A percentile compares a stretch with the other conserved stretches of the same genome.
These are phyloP conservation scores for Drosophila acutilabella DNA, from an alignment of 2,888 invertebrate genomes.

Conservation along the genomic window DNA sequence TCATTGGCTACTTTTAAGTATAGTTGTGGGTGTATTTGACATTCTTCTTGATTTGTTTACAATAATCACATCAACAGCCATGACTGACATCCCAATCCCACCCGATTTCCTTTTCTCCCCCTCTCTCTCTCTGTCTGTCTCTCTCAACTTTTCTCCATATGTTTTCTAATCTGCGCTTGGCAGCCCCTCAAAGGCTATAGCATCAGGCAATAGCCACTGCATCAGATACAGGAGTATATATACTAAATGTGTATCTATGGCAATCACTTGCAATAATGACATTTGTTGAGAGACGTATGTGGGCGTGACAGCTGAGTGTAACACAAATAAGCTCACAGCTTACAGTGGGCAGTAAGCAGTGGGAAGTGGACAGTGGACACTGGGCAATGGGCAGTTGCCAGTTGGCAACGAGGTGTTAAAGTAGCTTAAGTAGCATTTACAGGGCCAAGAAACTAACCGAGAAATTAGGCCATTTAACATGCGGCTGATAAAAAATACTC, in stretches of 20 bases:
- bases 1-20: neutral
- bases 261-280: conserved; percentile 37
- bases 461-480: conserved; percentile 80
- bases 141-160: neutral
- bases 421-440: conserved; percentile 21
- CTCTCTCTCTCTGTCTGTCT: neutral
- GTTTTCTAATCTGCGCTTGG: conserved; percentile 1
- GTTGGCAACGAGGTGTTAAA: conserved; percentile 69
- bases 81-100: neutral
- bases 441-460: conserved; percentile 9
- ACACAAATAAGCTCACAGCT: conserved; percentile 23
- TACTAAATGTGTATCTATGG: neutral
- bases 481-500: conserved; percentile 41
- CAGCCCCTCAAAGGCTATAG: conserved; percentile 44
- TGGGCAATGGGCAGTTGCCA: conserved; percentile 31
- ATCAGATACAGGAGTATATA: conserved; percentile 2
- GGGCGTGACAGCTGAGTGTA: conserved; percentile 25
- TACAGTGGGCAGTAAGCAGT: neutral
- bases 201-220: conserved; percentile 40
- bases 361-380: too few relatives aligned
- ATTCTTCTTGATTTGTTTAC: conserved; percentile 51
- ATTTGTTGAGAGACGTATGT: neutral
- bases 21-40: conserved; percentile 30
- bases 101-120: too few relatives aligned
- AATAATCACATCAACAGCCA: conserved; percentile 37